Evolutionary conservation across 1,140 invertebrate species (phyloP).

Genomic region (Drosophila baimaii): DNA sequence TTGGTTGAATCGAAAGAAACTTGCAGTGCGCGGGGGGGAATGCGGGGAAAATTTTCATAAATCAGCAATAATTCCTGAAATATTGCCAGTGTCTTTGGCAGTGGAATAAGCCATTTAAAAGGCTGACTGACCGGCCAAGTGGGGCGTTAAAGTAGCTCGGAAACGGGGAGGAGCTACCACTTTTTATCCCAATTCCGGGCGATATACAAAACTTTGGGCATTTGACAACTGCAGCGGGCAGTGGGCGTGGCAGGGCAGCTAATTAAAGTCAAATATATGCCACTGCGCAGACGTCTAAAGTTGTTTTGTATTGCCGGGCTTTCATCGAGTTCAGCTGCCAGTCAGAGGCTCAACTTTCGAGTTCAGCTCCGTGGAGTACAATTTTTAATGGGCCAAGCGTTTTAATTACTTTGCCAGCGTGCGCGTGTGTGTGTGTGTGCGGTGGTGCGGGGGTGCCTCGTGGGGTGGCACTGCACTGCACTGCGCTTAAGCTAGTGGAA

Average conservation of each 20-base stretch:
- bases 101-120: slow-evolving; percentile 61
- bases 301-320: slow-evolving; percentile 70
- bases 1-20: slow-evolving; percentile 32
- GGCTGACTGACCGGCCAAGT: slow-evolving; percentile 41
- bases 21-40: slow-evolving; percentile 22
- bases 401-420: slow-evolving; percentile 76
- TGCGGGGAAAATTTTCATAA: slow-evolving; percentile 69
- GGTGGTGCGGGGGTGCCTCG: slow-evolving; percentile 2
- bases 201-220: slow-evolving; percentile 49
- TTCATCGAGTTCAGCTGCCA: slow-evolving; percentile 50
- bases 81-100: slow-evolving; percentile 73
- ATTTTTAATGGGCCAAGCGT: slow-evolving; percentile 82
- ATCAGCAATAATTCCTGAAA: slow-evolving; percentile 69
- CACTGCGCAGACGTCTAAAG: slow-evolving; percentile 73
- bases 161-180: neutral
- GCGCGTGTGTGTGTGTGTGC: slow-evolving; percentile 8
- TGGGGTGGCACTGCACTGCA: slow-evolving; percentile 20
- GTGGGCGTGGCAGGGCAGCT: slow-evolving; percentile 55
- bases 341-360: slow-evolving; percentile 76
- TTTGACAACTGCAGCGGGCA: slow-evolving; percentile 53
- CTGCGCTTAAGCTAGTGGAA: slow-evolving; percentile 77
- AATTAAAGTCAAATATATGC: slow-evolving; percentile 76
- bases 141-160: slow-evolving; percentile 32
- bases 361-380: slow-evolving; percentile 76
- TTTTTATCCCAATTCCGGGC: slow-evolving; percentile 10